Conservation (phyloP, 2,113 vertebrate species). For the Epinephelus moara region DNA sequence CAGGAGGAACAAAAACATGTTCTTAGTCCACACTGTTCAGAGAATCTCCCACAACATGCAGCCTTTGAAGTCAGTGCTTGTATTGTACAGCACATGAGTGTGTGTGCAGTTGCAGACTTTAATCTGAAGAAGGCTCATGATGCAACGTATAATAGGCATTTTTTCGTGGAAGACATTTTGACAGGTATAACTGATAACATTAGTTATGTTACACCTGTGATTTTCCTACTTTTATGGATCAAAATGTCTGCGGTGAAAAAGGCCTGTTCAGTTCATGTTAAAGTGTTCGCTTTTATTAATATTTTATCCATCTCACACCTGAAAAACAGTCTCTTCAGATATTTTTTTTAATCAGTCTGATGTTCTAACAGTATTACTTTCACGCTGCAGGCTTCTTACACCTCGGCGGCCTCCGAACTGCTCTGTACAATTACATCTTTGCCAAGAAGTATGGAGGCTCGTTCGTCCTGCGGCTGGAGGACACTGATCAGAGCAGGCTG, state of each 20-base stretch:
- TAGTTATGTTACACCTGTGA: too few relatives aligned
- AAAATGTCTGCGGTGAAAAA: not conserved
- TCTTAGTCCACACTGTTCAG: not conserved
- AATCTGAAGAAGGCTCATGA: too few relatives aligned
- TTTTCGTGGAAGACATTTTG: not conserved
- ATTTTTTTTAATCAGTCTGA: not conserved
- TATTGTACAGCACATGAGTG: not conserved
- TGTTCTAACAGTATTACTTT: not conserved
- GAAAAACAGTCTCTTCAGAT: not conserved
- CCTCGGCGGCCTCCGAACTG: conserved; percentile 93
- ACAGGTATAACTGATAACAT: too few relatives aligned
- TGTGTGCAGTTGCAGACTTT: not conserved
- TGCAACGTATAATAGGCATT: not conserved
- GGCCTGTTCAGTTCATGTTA: not conserved
- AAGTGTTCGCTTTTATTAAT: not conserved
- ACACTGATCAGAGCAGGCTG: conserved; percentile 92
- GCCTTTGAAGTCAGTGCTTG: not conserved
- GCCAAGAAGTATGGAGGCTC: conserved; percentile 90
- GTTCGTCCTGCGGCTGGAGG: conserved; percentile 93
- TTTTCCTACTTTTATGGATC: too few relatives aligned
- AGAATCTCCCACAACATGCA: not conserved
- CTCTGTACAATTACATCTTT: conserved; percentile 96
- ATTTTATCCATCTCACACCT: not conserved
- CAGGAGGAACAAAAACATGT: too few relatives aligned
- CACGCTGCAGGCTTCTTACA: conserved; percentile 90